Conservation (phyloP, 2,113 vertebrate species). For the Eolophus roseicapilla region DNA sequence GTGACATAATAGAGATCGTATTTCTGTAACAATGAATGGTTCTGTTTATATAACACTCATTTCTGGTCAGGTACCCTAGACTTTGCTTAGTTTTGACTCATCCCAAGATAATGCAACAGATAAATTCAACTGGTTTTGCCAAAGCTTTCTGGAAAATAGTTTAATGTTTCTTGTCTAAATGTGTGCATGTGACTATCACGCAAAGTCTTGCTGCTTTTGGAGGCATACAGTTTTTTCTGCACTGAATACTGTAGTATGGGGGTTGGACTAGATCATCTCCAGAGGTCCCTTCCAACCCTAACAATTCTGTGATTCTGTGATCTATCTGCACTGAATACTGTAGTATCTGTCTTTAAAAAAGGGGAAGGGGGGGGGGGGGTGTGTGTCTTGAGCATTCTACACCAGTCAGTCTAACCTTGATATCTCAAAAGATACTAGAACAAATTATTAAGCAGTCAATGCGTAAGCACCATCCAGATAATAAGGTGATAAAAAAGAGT, state of each 20-base stretch:
- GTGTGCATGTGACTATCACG: neutral
- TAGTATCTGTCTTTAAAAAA: neutral
- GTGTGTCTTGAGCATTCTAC: neutral
- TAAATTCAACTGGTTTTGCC: neutral
- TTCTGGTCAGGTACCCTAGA: neutral
- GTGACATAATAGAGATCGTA: neutral
- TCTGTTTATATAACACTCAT: constrained; percentile 1
- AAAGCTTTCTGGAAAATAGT: neutral
- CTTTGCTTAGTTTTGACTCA: constrained; percentile 18
- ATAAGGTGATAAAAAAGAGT: constrained; percentile 34
- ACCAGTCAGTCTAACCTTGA: neutral
- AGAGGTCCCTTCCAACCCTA: neutral
- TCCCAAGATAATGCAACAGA: neutral
- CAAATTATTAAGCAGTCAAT: constrained; percentile 3
- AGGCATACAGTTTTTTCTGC: neutral
- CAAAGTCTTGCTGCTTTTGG: neutral
- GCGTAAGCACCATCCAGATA: constrained; percentile 9
- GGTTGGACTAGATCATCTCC: neutral
- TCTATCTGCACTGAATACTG: neutral
- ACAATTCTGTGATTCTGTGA: neutral
- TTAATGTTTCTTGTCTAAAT: neutral
- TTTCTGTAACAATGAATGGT: constrained; percentile 29
- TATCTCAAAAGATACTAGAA: neutral
- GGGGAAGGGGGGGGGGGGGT: neutral
- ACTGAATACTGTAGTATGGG: neutral